A percentile compares a stretch with the other conserved stretches of the same genome.
These are phyloP conservation scores for Arothron firmamentum DNA, from an alignment of 2,113 vertebrate species.

Conservation along the genomic window DNA sequence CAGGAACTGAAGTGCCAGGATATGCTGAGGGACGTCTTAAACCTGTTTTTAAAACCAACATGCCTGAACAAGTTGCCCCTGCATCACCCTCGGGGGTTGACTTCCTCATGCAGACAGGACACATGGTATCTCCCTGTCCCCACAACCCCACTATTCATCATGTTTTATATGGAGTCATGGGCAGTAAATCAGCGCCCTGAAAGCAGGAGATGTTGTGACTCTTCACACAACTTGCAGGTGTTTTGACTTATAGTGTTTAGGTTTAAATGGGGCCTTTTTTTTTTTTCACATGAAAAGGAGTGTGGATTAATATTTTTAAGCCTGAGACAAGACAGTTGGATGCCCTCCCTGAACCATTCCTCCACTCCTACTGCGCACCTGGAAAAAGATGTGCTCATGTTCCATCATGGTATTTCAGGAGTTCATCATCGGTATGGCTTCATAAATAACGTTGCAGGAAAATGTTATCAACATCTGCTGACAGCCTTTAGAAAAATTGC, in stretches of 20 bases:
- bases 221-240: conserved; percentile 39
- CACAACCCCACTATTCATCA: conserved; percentile 49
- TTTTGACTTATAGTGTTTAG: conserved; percentile 44
- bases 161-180: conserved; percentile 61
- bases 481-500: neutral
- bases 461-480: conserved; percentile 35
- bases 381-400: conserved; percentile 6
- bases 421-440: conserved; percentile 18
- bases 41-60: conserved; percentile 64
- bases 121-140: conserved; percentile 27
- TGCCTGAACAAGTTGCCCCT: conserved; percentile 51
- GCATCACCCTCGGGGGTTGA: conserved; percentile 42
- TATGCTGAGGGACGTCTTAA: conserved; percentile 60
- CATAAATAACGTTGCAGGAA: conserved; percentile 42
- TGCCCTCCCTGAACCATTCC: conserved; percentile 2
- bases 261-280: conserved; percentile 40
- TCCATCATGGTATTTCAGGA: conserved; percentile 23
- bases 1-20: conserved; percentile 65
- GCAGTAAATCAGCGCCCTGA: conserved; percentile 65
- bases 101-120: conserved; percentile 54
- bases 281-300: conserved; percentile 35
- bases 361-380: neutral
- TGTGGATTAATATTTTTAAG: conserved; percentile 34
- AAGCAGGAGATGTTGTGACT: conserved; percentile 21
- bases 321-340: neutral